Base-by-base conservation (phyloP, 2,888 invertebrate genomes). In the Strigamia maritima region DNA sequence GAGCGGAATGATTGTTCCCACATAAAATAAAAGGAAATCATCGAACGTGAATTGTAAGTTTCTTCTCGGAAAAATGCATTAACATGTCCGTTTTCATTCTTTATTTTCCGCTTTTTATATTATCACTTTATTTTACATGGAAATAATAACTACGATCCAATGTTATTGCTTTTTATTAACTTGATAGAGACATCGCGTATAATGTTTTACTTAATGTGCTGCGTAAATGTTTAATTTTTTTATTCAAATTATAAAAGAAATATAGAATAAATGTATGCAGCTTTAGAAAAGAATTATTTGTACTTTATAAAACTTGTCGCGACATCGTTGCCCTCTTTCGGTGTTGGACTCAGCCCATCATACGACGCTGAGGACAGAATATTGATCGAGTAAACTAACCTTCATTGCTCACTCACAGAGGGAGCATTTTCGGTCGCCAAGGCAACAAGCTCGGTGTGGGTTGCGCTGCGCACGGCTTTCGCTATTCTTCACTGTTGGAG, bases 381-480 rank as follows among this genome's bases (percentile, higher is more conserved):
- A 65, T 65, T 65, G 65, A 65, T 65, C 65, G 65, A 16, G 1
- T 7, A 10, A 10, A 7, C 1, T 2, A 16, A 28, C 28, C 24
- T 65, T 4, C 65, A 26, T 65, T 65, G 65, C 65, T 65, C 65
- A 16, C 28, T 65, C 65, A 65, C 65, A 65, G 65, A 65, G 26
- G 65, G 65, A 65, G 65, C 65, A 65, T 26, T 26, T 26, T 65
- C 28, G 14, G 65, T 65, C 65, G 65, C 26, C 65, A 65, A 28
- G 65, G 16, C 65, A 65, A 65, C 65, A 65, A 28, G 65, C 65
- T 16, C 65, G 65, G 65, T 24, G 28, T 26, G 28, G 26, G 65
- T 28, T 65, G 65, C 65, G 65, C 65, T 65, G 65, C 65, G 65
- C 65, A 65, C 65, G 28, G 65, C 65, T 65, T 26, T 65, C 65